Evolutionary conservation across 53 echinoderm and acorn worm species (phyloP), one percentile per base, ranked within the genome.

Genomic region (Echinarachnius parma): DNA sequence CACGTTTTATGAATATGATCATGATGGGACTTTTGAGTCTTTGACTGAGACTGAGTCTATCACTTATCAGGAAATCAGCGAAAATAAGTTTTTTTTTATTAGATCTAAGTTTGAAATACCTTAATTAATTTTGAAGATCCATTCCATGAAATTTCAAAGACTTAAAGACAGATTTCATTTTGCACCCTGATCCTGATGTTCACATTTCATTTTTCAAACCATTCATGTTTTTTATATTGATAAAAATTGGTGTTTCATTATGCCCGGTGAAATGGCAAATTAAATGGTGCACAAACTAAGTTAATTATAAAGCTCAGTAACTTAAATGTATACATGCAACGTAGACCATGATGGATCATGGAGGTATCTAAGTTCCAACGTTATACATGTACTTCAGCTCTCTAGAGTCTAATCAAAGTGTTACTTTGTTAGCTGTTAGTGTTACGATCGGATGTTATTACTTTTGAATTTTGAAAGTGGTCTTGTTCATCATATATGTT

Each of bases 101-200:
- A 44, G 45, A 44, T 44, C 45, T 44, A 44, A 44, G 45, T 44
- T 44, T 44, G 45, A 44, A 44, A 44, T 44, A 44, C 45, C 45
- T 44, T 44, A 44, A 44, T 44, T 44, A 44, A 44, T 44, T 44
- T 44, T 44, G 45, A 44, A 44, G 45, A 44, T 44, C 45, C 45
- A 44, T 44, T 44, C 45, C 45, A 44, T 44, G 45, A 44, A 44
- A 44, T 44, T 44, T 44, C 45, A 44, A 44, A 44, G 45, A 44
- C 45, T 44, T 44, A 44, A 44, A 44, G 45, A 44, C 45, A 44
- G 45, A 44, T 44, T 44, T 44, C 45, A 44, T 44, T 44, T 44
- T 44, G 45, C 45, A 44, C 45, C 45, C 45, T 44, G 45, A 44
- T 44, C 45, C 45, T 44, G 45, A 44, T 44, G 45, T 44, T 44